Percentiles rank a stretch among this genome's conserved stretches.
These are phyloP conservation scores for Ophioderma brevispina DNA, from an alignment of 35 echinoderm and acorn worm species.

Conservation along the genomic window DNA sequence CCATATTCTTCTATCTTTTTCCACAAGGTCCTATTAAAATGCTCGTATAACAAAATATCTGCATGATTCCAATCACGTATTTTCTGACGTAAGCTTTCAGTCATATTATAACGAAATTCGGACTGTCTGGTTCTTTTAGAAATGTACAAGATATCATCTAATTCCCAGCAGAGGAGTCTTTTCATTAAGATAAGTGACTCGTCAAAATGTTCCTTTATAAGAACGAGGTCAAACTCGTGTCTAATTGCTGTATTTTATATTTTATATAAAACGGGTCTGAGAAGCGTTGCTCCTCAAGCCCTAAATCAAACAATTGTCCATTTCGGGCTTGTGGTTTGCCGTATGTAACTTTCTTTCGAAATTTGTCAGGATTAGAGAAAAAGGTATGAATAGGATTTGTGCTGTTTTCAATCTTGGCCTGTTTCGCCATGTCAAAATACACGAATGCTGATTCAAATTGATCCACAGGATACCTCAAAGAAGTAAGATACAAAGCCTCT, in stretches of 20 bases:
- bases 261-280: not conserved
- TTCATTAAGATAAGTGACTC: constrained; percentile 22
- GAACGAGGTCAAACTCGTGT: constrained; percentile 16
- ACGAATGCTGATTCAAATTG: constrained; percentile 1
- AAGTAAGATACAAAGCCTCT: not conserved
- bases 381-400: not conserved
- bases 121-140: not conserved
- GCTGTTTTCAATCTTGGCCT: not conserved
- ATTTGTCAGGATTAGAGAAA: not conserved
- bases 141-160: constrained; percentile 12
- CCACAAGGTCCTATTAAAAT: constrained; percentile 17
- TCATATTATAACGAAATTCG: not conserved
- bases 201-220: constrained; percentile 25
- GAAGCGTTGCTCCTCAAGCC: not conserved
- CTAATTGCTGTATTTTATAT: constrained; percentile 19
- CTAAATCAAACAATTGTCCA: constrained; percentile 16
- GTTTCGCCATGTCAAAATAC: not conserved
- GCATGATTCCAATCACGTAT: not conserved
- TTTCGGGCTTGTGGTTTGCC: not conserved
- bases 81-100: not conserved
- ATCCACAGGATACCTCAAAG: not conserved
- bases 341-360: not conserved
- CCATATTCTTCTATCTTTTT: not conserved
- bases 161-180: not conserved
- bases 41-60: constrained; percentile 4